phyloP scores from a whole-genome alignment of 2,113 vertebrate species.

The Emydura subglobosa region DNA sequence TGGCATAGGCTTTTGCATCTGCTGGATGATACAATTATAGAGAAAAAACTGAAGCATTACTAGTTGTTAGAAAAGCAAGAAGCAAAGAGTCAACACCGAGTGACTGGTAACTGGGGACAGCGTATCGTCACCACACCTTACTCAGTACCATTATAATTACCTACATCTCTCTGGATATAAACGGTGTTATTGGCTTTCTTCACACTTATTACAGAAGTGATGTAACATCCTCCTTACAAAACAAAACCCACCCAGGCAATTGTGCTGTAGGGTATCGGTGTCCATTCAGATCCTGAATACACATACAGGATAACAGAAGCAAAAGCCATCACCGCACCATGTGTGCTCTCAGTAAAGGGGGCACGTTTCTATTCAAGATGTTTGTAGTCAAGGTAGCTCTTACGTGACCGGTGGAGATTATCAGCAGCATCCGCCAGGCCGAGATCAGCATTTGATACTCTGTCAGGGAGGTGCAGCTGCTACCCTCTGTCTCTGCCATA shows the following conservation, averaged over 20 bases:
- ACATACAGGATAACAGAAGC: background rate
- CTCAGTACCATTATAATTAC: background rate
- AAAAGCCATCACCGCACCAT: background rate
- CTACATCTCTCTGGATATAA: background rate
- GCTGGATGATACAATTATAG: background rate
- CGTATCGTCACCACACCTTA: background rate
- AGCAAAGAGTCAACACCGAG: background rate
- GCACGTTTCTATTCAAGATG: background rate
- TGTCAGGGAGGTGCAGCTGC: constrained; percentile 81
- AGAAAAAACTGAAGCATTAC: background rate
- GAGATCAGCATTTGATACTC: constrained; percentile 95
- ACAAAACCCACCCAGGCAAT: background rate
- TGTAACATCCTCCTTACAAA: background rate
- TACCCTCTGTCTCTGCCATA: constrained; percentile 87
- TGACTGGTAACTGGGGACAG: background rate
- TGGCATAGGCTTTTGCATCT: background rate
- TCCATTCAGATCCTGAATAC: background rate
- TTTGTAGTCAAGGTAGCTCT: constrained; percentile 23
- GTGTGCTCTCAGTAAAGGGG: background rate
- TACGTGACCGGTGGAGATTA: constrained; percentile 93
- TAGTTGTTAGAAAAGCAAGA: background rate
- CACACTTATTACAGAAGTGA: background rate
- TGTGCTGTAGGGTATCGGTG: rapidly evolving
- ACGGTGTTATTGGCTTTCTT: background rate
- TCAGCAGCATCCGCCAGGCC: constrained; percentile 94